phyloP scores from a whole-genome alignment of 1,140 invertebrate genomes.

The Sarcophaga peregrina region DNA sequence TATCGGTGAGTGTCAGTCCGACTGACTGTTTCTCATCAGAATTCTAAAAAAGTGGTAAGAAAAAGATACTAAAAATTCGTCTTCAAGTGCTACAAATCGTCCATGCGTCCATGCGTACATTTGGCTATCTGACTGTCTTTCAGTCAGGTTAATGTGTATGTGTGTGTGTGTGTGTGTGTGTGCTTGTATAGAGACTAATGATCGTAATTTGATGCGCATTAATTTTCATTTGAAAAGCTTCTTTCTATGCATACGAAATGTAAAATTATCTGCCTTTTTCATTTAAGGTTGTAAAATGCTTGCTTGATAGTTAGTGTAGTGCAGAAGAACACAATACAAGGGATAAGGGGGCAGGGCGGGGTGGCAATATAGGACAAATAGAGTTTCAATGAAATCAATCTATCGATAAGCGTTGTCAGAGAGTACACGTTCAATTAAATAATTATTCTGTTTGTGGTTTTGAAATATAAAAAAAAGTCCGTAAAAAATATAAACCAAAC shows the following conservation, averaged over 20 bases:
- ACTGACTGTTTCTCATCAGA: neutral
- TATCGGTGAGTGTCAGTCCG: neutral
- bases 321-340: no score
- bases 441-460: slow-evolving; percentile 15
- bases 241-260: neutral
- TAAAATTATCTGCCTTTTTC: neutral
- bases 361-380: no score
- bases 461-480: slow-evolving; percentile 11
- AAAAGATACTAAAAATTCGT: neutral
- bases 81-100: neutral
- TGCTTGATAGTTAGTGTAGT: no score
- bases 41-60: neutral
- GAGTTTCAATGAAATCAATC: no score
- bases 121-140: no score
- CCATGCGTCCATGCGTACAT: no score
- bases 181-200: neutral
- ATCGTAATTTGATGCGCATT: neutral
- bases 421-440: neutral
- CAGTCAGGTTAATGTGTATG: no score
- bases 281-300: neutral
- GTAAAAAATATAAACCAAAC: neutral
- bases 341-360: no score
- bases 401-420: no score
- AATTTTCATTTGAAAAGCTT: neutral
- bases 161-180: no score